phyloP scores from a whole-genome alignment of 1,140 invertebrate genomes.

The Ctenoplectra terminalis region DNA sequence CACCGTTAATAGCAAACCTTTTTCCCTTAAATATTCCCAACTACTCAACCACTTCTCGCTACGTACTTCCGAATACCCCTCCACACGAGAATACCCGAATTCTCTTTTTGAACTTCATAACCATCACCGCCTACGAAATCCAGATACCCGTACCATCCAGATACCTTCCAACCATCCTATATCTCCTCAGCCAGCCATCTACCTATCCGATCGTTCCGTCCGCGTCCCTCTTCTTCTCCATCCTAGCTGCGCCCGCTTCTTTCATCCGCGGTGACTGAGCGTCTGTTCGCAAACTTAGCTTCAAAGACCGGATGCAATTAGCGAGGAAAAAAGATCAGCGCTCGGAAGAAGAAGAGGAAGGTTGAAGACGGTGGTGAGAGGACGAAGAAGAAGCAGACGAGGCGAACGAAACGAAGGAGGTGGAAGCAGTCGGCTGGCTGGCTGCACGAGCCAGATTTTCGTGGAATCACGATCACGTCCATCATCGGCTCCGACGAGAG shows the following conservation, averaged over 20 bases:
- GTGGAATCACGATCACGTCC: slow-evolving; percentile 49
- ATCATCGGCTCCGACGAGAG: slow-evolving; percentile 1
- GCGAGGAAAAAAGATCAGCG: slow-evolving; percentile 47
- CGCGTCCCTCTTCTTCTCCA: slow-evolving; percentile 1
- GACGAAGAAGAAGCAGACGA: background rate
- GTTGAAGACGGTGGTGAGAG: no score
- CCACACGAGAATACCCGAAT: background rate
- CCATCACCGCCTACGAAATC: background rate
- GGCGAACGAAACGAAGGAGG: background rate
- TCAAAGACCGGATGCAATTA: slow-evolving; percentile 66
- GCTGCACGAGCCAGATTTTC: slow-evolving; percentile 21
- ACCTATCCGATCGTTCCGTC: slow-evolving; percentile 28
- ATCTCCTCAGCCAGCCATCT: background rate
- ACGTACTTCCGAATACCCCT: background rate
- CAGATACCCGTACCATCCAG: background rate
- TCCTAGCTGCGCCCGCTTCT: slow-evolving; percentile 1
- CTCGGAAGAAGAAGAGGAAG: background rate
- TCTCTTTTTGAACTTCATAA: background rate
- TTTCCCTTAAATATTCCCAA: background rate
- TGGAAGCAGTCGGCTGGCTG: no score
- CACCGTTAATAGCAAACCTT: no score
- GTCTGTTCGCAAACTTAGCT: slow-evolving; percentile 59
- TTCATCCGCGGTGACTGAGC: slow-evolving; percentile 44
- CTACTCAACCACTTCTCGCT: fast-evolving
- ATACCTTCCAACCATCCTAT: background rate